These are phyloP conservation scores for Tachina lurida DNA, from an alignment of 2,888 invertebrate species.

Conservation along the genomic window DNA sequence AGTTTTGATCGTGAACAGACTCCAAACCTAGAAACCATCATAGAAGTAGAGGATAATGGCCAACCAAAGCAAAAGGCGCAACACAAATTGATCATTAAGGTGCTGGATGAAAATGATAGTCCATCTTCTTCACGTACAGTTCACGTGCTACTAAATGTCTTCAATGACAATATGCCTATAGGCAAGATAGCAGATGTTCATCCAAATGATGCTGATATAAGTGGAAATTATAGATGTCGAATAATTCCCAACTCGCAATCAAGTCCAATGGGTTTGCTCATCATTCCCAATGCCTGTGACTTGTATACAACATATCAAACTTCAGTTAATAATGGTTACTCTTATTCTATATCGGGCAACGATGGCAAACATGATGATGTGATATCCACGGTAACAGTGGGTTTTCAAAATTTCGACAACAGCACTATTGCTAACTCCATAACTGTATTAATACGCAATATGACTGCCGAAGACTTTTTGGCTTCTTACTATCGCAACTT, in stretches of 20 bases:
- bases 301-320: slow-evolving; percentile 88
- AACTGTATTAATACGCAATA: slow-evolving; percentile 89
- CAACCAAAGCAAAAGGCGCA: slow-evolving; percentile 92
- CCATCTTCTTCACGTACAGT: slow-evolving; percentile 93
- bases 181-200: slow-evolving; percentile 96
- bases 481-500: slow-evolving; percentile 89
- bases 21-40: slow-evolving; percentile 88
- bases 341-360: slow-evolving; percentile 92
- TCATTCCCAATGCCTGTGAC: slow-evolving; percentile 90
- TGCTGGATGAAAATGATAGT: slow-evolving; percentile 95
- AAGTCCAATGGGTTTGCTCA: slow-evolving; percentile 85
- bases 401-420: slow-evolving; percentile 92
- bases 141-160: slow-evolving; percentile 90
- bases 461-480: slow-evolving; percentile 90
- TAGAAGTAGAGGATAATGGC: slow-evolving; percentile 95
- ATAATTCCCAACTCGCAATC: slow-evolving; percentile 86
- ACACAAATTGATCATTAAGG: slow-evolving; percentile 89
- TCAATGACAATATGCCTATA: slow-evolving; percentile 89
- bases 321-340: slow-evolving; percentile 87
- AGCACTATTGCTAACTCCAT: slow-evolving; percentile 92
- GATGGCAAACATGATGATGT: slow-evolving; percentile 95
- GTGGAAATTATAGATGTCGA: slow-evolving; percentile 94
- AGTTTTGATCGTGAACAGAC: slow-evolving; percentile 92
- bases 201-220: slow-evolving; percentile 95
- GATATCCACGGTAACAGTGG: slow-evolving; percentile 92